Evolutionary conservation across 2,113 vertebrate species (phyloP), one percentile per base, ranked within the genome.

Genomic region (Sialia sialis): DNA sequence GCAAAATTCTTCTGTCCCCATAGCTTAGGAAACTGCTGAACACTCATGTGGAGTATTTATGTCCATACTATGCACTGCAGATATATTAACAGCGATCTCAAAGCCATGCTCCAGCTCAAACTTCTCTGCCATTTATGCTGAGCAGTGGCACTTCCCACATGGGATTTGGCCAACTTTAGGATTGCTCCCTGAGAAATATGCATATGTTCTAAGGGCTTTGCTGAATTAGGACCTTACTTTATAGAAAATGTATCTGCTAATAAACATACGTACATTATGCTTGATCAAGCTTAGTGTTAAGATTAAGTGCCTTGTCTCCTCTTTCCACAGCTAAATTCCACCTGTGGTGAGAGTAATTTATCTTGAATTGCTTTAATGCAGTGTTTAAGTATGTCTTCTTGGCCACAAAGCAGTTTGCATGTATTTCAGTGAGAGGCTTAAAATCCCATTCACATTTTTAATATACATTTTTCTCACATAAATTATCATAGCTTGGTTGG

Each of bases 361-460:
- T 94, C 90, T 77, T 74, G 25, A 90, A 83, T 80, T 83, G 79
- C 82, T 80, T 69, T 94, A 92, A 90, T 86, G 76, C 80, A 60
- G 32, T 34, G 60, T 70, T 95, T 81, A 59, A 95, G 59, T 80
- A 27, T 1, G 8, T 72, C 64, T 74, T 86, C 68, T 46, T 74
- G 89, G 76, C 91, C 93, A 84, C 92, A 83, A 60, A 68, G 87
- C 81, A 77, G 75, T 66, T 59, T 83, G 78, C 58, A 16, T 48
- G 39, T 59, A 66, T 95, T 91, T 80, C 84, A 83, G 67, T 8
- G 43, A 93, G 68, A 95, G 54, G n/a, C 63, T 95, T 91, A 88
- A 94, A 88, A 86, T 70, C 84, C 55, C 89, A 97, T 97, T 96
- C 94, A 95, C 59, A 95, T 94, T 94, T 96, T 95, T 91, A 87